phyloP scores from a whole-genome alignment of 2,797 vertebrate species.

The Liasis olivaceus region DNA sequence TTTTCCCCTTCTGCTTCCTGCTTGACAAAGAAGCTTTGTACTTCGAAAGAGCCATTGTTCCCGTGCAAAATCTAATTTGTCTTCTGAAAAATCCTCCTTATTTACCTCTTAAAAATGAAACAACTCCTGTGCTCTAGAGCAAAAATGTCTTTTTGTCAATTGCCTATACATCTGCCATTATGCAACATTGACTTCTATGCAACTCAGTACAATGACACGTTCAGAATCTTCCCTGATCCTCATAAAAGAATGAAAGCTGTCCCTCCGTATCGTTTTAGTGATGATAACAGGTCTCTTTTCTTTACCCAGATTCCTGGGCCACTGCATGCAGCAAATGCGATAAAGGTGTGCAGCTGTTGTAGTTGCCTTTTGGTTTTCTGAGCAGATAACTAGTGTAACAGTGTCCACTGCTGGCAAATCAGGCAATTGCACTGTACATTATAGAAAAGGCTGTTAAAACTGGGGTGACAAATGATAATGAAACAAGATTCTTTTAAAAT shows the following conservation, averaged over 20 bases:
- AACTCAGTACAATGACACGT: background rate
- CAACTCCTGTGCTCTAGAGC: background rate
- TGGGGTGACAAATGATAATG: background rate
- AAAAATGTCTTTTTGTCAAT: background rate
- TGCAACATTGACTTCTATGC: background rate
- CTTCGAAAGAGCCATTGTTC: background rate
- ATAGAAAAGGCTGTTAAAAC: background rate
- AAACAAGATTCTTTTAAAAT: conserved; percentile 4
- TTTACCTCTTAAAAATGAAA: background rate
- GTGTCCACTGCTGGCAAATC: conserved; percentile 81
- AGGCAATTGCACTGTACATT: conserved; percentile 69
- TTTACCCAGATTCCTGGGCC: background rate
- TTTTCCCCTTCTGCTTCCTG: background rate
- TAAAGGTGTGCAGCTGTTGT: background rate
- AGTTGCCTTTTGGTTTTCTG: conserved; percentile 36
- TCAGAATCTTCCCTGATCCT: background rate
- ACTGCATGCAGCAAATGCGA: conserved; percentile 30
- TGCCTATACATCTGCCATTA: background rate
- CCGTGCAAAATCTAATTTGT: background rate
- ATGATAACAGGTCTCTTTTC: background rate
- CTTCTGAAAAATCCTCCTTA: background rate
- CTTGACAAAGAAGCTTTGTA: background rate
- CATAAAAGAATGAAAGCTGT: conserved; percentile 3
- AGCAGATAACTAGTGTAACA: conserved; percentile 77
- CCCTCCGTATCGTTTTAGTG: background rate